Evolutionary conservation across 2,113 vertebrate genomes (phyloP), one percentile per base, ranked within the genome.

Genomic region (Dendrocopos noguchii): DNA sequence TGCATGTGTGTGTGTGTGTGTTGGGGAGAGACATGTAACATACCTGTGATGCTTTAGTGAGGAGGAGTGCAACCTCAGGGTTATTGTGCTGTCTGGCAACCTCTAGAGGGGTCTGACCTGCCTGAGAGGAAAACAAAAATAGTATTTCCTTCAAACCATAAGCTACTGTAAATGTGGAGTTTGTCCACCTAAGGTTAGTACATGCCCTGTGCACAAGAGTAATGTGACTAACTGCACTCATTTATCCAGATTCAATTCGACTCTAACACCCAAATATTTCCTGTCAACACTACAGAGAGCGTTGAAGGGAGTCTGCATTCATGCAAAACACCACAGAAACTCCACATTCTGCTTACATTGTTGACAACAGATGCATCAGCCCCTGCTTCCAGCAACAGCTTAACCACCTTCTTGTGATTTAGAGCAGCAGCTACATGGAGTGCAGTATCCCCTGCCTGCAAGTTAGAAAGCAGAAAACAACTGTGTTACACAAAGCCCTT

Each of bases 21-120:
- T 0, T 66, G 9, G 24, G 46, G 29, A 74, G n/a, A 73, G 55
- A 83, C 29, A 3, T 73, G 12, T 52, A 84, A 79, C 3, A 0
- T 97, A 99, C 99, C 98, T 99, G 99, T 29, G 98, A 98, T 60
- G 99, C 99, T 97, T 99, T 99, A 67, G 98, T 99, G 86, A 99
- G 98, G 5, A 99, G 98, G 31, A 99, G 98, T 1, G 99, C 99
- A 79, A 99, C 98, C 34, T 99, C 98, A 1, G 98, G 98, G 91
- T 99, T 99, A 94, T 99, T 98, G 94, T 99, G 98, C 65, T 99
- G 98, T 95, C 98, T 98, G 84, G 99, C 99, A 85, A 98, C 97
- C 77, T 99, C 99, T 97, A 99, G 94, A 10, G 99, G 98, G 31
- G 98, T 99, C 79, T 98, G 98, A 90, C 99, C 98, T 89, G 98